Percentiles rank a stretch among this genome's conserved stretches.
phyloP scores from a whole-genome alignment of 2,888 invertebrate genomes.

The Brenthis ino region DNA sequence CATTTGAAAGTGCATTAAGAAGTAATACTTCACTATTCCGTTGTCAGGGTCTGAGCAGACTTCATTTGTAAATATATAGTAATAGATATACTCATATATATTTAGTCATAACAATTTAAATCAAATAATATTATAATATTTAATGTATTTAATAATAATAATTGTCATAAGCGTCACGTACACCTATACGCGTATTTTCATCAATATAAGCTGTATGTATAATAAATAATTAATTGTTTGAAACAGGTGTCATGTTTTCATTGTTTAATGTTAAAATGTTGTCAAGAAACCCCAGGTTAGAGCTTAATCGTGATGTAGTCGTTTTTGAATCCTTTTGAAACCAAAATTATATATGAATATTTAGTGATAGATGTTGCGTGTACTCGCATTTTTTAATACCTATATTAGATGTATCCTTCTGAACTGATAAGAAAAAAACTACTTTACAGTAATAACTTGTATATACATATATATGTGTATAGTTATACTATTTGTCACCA shows the following conservation, averaged over 20 bases:
- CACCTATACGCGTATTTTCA: conserved; percentile 28
- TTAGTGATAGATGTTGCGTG: conserved; percentile 45
- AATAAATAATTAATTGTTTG: conserved; percentile 13
- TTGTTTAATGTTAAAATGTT: conserved; percentile 26
- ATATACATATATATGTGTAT: conserved; percentile 13
- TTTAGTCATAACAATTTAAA: conserved; percentile 27
- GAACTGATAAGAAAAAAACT: conserved; percentile 22
- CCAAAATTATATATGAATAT: conserved; percentile 42
- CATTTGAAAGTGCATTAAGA: not conserved
- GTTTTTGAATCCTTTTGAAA: conserved; percentile 44
- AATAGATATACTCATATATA: conserved; percentile 27
- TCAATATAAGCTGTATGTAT: conserved; percentile 21
- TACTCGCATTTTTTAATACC: conserved; percentile 11
- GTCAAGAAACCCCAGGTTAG: conserved; percentile 56
- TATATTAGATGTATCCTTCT: conserved; percentile 17
- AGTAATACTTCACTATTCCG: conserved; percentile 3
- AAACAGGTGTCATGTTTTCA: conserved; percentile 17
- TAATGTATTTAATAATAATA: conserved; percentile 23
- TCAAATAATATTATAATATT: conserved; percentile 28
- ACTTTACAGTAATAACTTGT: conserved; percentile 14
- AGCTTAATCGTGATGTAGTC: conserved; percentile 60
- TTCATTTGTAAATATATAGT: conserved; percentile 33
- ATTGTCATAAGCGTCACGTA: conserved; percentile 23
- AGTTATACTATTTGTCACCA: conserved; percentile 20
- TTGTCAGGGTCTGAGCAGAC: conserved; percentile 39